Base-by-base conservation (phyloP, 1,140 invertebrate species). In the Aphaenogaster ashmeadi region DNA sequence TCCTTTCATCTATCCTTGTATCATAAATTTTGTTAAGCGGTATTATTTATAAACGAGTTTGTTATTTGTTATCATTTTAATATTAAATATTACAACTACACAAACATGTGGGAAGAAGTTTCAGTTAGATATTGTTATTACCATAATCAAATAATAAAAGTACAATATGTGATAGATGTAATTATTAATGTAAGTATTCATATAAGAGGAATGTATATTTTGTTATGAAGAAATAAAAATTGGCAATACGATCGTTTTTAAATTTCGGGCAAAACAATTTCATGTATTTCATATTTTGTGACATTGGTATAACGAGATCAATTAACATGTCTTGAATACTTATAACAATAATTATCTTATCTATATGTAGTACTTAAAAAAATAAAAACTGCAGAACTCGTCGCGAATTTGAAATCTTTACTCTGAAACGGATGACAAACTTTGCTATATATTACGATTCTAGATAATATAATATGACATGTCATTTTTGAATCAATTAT, bases 151-250 rank as follows among this genome's bases (percentile, higher is more conserved):
- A 21, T 36, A 52, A 66, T 64, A 79, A 66, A 58, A 9, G 11
- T 79, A 60, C 27, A 41, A 60, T 38, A 60, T 44, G 7, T 77
- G 21, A 38, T 41, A 56, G 38, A 62, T 58, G 36, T 77, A 38
- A 56, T 47, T 79, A 66, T 47, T 3, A 47, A 36, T 47, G 44
- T 36, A 79, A 66, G 21, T n/a, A 47, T 66, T 38, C 44, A 21
- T 58, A 58, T 18, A 64, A 44, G 11, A 60, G 21, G 15, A 44
- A 62, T 78, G 11, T 66, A 66, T 67, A 33, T 67, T 66, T 67
- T 79, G 18, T 79, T 80, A 64, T 13, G 38, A 52, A 67, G 27
- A 21, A 36, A 47, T 79, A 64, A 80, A 80, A 38, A 56, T 80
- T 80, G 13, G 47, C 27, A 47, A 18, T 47, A 33, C 13, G 36